These are phyloP conservation scores for Polypedilum vanderplanki DNA, from an alignment of 1,140 invertebrate species.

Conservation along the genomic window DNA sequence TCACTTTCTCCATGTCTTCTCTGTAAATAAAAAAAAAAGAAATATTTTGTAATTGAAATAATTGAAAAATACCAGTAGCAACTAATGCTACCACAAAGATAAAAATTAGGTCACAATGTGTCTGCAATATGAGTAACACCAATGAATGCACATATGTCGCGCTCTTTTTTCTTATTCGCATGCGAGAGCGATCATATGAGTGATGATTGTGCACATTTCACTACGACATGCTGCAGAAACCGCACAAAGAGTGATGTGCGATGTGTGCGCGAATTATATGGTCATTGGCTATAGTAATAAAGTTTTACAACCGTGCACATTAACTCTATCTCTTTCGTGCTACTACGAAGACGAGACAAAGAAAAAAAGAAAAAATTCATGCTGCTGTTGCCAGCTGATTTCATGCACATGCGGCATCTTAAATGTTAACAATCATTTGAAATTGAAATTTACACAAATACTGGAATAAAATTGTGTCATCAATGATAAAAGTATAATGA, in stretches of 20 bases:
- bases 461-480: neutral
- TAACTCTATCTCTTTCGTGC: neutral
- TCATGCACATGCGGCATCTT: neutral
- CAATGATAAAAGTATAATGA: too few species aligned
- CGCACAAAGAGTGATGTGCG: neutral
- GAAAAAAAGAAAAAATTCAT: constrained; percentile 3
- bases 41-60: neutral
- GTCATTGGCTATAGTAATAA: constrained; percentile 13
- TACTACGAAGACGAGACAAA: neutral
- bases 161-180: neutral
- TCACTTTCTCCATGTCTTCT: constrained; percentile 85
- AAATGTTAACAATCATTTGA: neutral
- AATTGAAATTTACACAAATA: neutral
- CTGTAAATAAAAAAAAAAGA: constrained; percentile 49
- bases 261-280: neutral
- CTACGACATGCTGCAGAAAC: neutral
- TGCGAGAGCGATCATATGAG: neutral
- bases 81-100: too few species aligned
- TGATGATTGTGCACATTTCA: neutral
- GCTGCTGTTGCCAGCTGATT: neutral
- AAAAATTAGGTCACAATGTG: too few species aligned
- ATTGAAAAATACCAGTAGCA: neutral
- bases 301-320: neutral
- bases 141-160: too few species aligned
- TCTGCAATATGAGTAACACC: too few species aligned